Conservation (phyloP, 2,888 invertebrate species). For the Ochlodes sylvanus region DNA sequence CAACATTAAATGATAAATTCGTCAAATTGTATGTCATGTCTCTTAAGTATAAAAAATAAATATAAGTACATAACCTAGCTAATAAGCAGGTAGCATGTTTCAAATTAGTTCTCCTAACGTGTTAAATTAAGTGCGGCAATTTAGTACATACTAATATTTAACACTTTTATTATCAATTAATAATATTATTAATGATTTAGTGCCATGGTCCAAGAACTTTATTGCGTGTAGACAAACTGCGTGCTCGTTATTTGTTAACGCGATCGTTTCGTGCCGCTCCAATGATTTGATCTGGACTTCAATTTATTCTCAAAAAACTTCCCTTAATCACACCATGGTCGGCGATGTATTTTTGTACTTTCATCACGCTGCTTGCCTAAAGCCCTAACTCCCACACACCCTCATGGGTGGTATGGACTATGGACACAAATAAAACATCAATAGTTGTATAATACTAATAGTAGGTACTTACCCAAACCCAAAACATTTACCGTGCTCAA, state of each 20-base stretch:
- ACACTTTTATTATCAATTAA: constrained; percentile 4
- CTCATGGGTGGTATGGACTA: too few relatives aligned
- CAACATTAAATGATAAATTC: too few relatives aligned
- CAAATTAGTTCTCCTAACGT: not conserved
- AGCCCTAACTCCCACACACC: not conserved
- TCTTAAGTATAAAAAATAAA: too few relatives aligned
- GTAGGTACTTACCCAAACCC: too few relatives aligned
- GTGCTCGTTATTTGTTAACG: constrained; percentile 30
- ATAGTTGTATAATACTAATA: too few relatives aligned
- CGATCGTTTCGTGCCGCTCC: constrained; percentile 26
- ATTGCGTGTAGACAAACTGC: constrained; percentile 34
- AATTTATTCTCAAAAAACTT: constrained; percentile 21
- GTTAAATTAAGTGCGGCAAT: not conserved
- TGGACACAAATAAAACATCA: too few relatives aligned
- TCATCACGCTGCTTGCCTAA: too few relatives aligned
- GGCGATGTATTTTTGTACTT: not conserved
- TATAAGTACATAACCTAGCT: too few relatives aligned
- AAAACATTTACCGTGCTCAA: too few relatives aligned
- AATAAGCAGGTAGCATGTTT: too few relatives aligned
- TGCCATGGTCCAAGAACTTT: constrained; percentile 17
- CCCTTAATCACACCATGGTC: not conserved
- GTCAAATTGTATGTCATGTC: too few relatives aligned
- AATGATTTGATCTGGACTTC: constrained; percentile 24
- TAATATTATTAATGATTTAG: constrained; percentile 12
- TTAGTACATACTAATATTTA: not conserved